phyloP scores from a whole-genome alignment of 2,888 invertebrate genomes.

The Iselma pallidipennis region DNA sequence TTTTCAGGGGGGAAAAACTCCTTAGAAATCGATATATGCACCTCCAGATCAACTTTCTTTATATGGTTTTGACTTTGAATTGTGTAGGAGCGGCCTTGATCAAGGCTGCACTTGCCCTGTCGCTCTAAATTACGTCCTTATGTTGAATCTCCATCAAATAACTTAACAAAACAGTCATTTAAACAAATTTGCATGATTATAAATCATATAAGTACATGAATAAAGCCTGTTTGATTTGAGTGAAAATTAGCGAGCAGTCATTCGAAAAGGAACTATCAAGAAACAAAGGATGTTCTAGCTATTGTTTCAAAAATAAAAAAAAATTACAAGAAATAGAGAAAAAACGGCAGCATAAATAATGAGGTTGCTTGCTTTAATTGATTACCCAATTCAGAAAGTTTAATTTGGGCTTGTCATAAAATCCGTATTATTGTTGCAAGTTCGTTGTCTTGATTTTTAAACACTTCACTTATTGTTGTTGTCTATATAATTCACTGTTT shows the following conservation, averaged over 20 bases:
- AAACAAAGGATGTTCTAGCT: conserved; percentile 4
- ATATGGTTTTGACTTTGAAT: neutral
- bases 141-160: too few species aligned
- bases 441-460: neutral
- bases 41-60: neutral
- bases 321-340: neutral
- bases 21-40: neutral
- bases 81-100: neutral
- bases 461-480: neutral
- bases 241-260: conserved; percentile 32
- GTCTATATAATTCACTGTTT: too few species aligned
- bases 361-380: conserved; percentile 6
- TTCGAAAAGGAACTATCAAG: conserved; percentile 22
- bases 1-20: neutral
- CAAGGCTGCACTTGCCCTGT: neutral
- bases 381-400: conserved; percentile 2
- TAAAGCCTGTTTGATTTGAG: neutral
- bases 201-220: too few species aligned
- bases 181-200: too few species aligned
- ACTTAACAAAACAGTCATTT: too few species aligned
- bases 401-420: conserved; percentile 7
- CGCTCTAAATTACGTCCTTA: too few species aligned
- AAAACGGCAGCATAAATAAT: conserved; percentile 1
- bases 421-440: conserved; percentile 2
- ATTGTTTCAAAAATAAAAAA: neutral